Percentiles rank a stretch among this genome's conserved stretches.
phyloP scores from a whole-genome alignment of 2,797 vertebrate species.

The Pseudomugil tenellus region DNA sequence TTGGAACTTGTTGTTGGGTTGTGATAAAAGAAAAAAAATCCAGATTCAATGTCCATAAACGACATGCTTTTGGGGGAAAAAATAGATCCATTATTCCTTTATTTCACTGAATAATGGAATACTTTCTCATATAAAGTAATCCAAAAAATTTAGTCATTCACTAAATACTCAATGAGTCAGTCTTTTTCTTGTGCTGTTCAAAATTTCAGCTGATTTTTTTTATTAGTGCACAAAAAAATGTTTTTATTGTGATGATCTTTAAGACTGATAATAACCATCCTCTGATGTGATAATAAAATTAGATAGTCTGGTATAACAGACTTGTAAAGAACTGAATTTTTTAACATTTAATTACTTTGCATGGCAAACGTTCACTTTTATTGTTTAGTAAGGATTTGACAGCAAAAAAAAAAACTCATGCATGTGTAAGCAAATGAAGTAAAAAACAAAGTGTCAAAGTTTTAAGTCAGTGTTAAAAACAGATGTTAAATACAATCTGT shows the following conservation, averaged over 20 bases:
- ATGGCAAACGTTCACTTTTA: neutral
- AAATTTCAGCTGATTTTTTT: too few species aligned
- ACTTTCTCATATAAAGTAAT: too few species aligned
- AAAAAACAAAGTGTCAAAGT: neutral
- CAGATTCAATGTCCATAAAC: neutral
- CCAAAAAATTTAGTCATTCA: neutral
- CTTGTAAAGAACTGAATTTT: neutral
- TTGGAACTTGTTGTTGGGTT: neutral
- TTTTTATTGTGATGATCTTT: neutral
- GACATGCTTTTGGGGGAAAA: neutral
- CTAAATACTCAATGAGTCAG: neutral
- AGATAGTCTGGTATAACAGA: too few species aligned
- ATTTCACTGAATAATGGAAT: too few species aligned
- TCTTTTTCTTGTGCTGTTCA: neutral
- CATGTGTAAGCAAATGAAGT: neutral
- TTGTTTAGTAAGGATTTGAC: neutral
- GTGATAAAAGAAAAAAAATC: neutral
- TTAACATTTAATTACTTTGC: neutral
- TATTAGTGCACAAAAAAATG: too few species aligned
- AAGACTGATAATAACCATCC: neutral
- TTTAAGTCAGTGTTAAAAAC: neutral
- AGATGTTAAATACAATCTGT: neutral
- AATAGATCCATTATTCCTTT: too few species aligned
- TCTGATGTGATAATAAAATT: too few species aligned
- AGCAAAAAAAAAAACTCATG: neutral